Conservation (phyloP, 1,140 invertebrate genomes). For the Drosophila parabipectinata region DNA sequence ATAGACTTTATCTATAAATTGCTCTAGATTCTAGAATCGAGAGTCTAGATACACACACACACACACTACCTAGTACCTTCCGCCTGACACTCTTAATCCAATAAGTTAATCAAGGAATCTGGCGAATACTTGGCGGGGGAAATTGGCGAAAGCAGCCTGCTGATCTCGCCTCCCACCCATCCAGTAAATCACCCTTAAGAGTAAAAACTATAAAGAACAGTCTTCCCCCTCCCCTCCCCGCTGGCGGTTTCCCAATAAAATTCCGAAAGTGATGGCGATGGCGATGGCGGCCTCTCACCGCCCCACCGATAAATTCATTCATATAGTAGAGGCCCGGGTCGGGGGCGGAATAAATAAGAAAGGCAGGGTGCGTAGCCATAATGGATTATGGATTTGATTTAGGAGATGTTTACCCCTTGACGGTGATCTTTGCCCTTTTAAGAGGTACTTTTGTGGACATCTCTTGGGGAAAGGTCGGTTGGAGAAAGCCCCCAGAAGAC, state of each 20-base stretch:
- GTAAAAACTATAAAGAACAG: slow-evolving; percentile 7
- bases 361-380: slow-evolving; percentile 28
- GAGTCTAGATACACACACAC: background rate
- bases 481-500: no score
- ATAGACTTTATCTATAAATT: slow-evolving; percentile 52
- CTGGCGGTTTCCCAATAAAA: slow-evolving; percentile 25
- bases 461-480: no score
- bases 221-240: no score
- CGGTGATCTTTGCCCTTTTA: no score
- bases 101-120: slow-evolving; percentile 29
- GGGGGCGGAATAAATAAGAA: slow-evolving; percentile 20
- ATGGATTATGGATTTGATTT: slow-evolving; percentile 27
- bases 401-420: background rate
- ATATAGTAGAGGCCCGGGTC: slow-evolving; percentile 6
- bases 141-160: no score
- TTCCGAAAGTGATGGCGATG: slow-evolving; percentile 2
- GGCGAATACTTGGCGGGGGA: no score
- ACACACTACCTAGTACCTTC: background rate
- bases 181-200: slow-evolving; percentile 15
- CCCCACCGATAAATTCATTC: slow-evolving; percentile 35
- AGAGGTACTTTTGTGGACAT: no score
- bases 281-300: slow-evolving; percentile 32
- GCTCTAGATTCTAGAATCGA: slow-evolving; percentile 13
- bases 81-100: slow-evolving; percentile 18
- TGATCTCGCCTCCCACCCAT: no score